Conservation (phyloP, 2,797 vertebrate genomes). For the Rhynchotus rufescens region DNA sequence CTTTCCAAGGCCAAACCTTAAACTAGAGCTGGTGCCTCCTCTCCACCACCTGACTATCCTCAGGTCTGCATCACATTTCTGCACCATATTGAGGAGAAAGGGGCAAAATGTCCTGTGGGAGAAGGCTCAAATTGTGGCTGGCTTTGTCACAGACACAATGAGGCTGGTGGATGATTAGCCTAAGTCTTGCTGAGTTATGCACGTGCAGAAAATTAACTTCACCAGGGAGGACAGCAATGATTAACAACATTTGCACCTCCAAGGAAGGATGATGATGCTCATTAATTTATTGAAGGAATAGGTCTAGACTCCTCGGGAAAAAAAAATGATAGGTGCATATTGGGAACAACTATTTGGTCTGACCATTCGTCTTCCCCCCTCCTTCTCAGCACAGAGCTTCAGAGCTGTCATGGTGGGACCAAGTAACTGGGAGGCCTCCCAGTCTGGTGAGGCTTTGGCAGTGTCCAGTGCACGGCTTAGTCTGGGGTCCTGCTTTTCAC, state of each 20-base stretch:
- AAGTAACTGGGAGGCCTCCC: neutral
- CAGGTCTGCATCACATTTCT: neutral
- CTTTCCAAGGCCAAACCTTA: neutral
- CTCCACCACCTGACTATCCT: neutral
- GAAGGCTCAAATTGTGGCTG: neutral
- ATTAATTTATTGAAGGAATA: neutral
- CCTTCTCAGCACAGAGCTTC: neutral
- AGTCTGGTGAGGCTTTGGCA: neutral
- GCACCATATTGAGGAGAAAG: neutral
- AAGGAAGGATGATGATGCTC: neutral
- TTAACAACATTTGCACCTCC: neutral
- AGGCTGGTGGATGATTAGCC: slow-evolving; percentile 7
- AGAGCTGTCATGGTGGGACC: neutral
- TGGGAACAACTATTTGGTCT: neutral
- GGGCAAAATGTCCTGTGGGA: neutral
- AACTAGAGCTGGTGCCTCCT: neutral
- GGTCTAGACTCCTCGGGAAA: neutral
- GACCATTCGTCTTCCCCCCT: neutral
- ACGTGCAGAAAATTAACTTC: neutral
- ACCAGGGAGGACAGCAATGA: neutral
- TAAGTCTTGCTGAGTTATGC: neutral
- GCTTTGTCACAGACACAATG: neutral
- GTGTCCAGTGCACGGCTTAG: neutral
- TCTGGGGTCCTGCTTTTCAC: neutral
- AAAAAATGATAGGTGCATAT: neutral